Base-by-base conservation (phyloP, 2,797 vertebrate species). In the Chaetodon trifasciatus region DNA sequence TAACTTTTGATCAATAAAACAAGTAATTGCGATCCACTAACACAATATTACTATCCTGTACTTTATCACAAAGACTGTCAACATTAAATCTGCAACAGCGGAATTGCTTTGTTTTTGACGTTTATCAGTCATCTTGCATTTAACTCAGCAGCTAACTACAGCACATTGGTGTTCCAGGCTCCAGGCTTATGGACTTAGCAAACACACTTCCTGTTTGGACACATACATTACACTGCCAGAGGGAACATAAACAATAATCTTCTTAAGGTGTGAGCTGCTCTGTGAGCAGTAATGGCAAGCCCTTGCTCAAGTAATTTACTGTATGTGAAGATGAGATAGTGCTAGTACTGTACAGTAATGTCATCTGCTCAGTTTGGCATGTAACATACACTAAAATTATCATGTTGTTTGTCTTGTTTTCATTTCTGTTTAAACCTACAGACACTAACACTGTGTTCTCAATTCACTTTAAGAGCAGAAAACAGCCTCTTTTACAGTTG, bases 171-270 rank as follows among this genome's bases (percentile, higher is more conserved):
- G 53, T 71, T 65, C 46, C 40, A 1, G 16, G 19, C 53, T 86
- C 52, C 19, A 24, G 75, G 75, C 71, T 88, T 86, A 90, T 86
- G 35, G 83, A 83, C 79, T 89, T 82, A 79, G 28, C 70, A 19
- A 73, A 68, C 57, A 76, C 71, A 80, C 84, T 87, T 89, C 71
- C 81, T 84, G 78, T 71, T 66, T 81, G 60, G 46, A 88, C 73
- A 83, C 65, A 74, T 89, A 90, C 81, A 81, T 82, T 86, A 74
- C 74, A 84, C 84, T 70, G 71, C 60, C 76, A 58, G 67, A 42
- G 28, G 55, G 76, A 80, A 90, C 87, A 80, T 89, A 89, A 91
- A 90, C 64, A 89, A 89, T 89, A 91, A 92, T 90, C 87, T 89
- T 75, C 91, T 90, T 85, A 87, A 79, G 83, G 68, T 78, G 72